Evolutionary conservation across 1,140 invertebrate species (phyloP), one percentile per base, ranked within the genome.

Genomic region (Phenacoccus solenopsis): DNA sequence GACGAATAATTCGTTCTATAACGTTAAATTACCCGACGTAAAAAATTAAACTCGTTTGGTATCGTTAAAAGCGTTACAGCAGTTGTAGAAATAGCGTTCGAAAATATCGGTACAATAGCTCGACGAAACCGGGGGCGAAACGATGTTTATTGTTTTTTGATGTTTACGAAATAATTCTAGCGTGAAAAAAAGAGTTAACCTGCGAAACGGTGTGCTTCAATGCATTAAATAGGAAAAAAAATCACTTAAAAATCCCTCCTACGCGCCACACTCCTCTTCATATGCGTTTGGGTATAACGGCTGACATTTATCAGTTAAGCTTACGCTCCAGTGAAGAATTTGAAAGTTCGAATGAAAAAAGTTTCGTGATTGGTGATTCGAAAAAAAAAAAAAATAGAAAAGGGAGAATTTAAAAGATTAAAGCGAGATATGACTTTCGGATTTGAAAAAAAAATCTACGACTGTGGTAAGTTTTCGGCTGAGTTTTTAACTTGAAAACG

Each of bases 301-400:
- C 2, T 64, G 21, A 22, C 59, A 64, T 64, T 64, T 64, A 64
- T 64, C 59, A 64, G 59, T 64, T 25, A 25, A 25, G 20, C 59
- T 64, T 25, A 64, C 59, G 59, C 59, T 64, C 59, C 3, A 64
- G 59, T 64, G 59, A 64, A 64, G 59, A 64, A 64, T 64, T 64
- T 27, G 3, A 64, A 49, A 64, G 12, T 64, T 64, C 20, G 13
- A 64, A 64, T 64, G 25, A 64, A 64, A 64, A 64, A 64, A 64
- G 25, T 64, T 64, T 20, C 20, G 20, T 27, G n/a, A 64, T 64
- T 64, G 59, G 25, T 64, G 59, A 64, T 64, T 49, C 25, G 59
- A 25, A 24, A 64, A 20, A 64, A 25, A 64, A 20, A 64, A 59
- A 59, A 76, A 35, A 76, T 74, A 70, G n/a, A 38, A 38, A 38